These are phyloP conservation scores for Folsomia candida DNA, from an alignment of 2,888 invertebrate species.

Conservation along the genomic window DNA sequence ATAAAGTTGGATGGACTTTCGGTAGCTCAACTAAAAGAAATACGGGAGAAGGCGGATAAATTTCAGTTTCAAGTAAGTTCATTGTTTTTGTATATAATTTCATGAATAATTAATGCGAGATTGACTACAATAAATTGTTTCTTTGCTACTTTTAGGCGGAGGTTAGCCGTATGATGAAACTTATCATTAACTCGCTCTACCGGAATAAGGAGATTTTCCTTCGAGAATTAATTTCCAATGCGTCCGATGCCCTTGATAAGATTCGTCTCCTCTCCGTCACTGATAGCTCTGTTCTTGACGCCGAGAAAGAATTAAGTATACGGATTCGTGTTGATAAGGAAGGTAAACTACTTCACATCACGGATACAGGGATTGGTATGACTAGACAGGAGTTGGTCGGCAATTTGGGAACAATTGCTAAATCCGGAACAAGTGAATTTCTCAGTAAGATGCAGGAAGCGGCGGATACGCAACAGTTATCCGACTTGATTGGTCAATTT, in stretches of 20 bases:
- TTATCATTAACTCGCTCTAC: conserved; percentile 98
- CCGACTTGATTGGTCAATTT: conserved; percentile 98
- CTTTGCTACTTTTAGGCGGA: conserved; percentile 77
- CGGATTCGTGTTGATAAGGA: conserved; percentile 89
- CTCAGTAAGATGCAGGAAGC: conserved; percentile 80
- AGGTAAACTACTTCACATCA: conserved; percentile 84
- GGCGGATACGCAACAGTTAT: conserved; percentile 66
- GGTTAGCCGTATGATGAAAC: conserved; percentile 99
- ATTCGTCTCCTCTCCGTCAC: conserved; percentile 91
- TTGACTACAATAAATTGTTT: conserved; percentile 52
- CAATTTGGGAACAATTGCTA: conserved; percentile 97
- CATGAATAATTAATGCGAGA: neutral
- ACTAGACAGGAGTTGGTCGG: conserved; percentile 87
- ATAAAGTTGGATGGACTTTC: conserved; percentile 93
- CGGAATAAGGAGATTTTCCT: conserved; percentile 99
- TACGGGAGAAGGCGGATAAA: conserved; percentile 83
- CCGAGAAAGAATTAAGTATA: conserved; percentile 79
- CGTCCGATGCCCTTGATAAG: conserved; percentile 97
- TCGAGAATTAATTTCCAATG: conserved; percentile 97
- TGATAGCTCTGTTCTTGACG: conserved; percentile 72
- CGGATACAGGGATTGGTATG: conserved; percentile 97
- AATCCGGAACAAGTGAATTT: conserved; percentile 95
- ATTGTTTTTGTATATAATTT: neutral
- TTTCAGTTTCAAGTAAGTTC: conserved; percentile 63
- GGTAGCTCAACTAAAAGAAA: conserved; percentile 87